These are phyloP conservation scores for Platichthys stellatus DNA, from an alignment of 2,113 vertebrate genomes.

Conservation along the genomic window DNA sequence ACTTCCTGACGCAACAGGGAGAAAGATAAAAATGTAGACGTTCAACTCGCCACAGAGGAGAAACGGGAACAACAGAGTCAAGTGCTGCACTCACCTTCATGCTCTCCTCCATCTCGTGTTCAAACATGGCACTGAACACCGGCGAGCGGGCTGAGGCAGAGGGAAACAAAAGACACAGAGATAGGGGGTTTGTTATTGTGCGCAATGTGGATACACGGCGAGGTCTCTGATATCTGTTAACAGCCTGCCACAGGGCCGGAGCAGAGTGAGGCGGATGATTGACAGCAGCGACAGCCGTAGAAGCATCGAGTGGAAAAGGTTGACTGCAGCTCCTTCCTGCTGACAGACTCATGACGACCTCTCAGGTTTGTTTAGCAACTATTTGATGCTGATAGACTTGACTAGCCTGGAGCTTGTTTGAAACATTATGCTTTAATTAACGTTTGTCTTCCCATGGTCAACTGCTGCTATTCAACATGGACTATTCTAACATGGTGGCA, in stretches of 20 bases:
- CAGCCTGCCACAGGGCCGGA: constrained; percentile 45
- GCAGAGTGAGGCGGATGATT: constrained; percentile 37
- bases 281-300: constrained; percentile 41
- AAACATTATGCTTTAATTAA: constrained; percentile 29
- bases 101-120: constrained; percentile 94
- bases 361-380: constrained; percentile 18
- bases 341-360: constrained; percentile 44
- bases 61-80: constrained; percentile 12
- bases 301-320: constrained; percentile 28
- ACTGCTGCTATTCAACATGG: constrained; percentile 4
- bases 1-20: constrained; percentile 50
- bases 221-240: constrained; percentile 50
- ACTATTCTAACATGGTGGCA: neutral
- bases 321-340: constrained; percentile 4
- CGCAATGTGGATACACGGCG: constrained; percentile 33
- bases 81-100: constrained; percentile 85
- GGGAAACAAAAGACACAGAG: constrained; percentile 24
- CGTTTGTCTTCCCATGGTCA: neutral
- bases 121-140: constrained; percentile 94
- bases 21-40: constrained; percentile 38
- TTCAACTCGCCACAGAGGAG: constrained; percentile 10
- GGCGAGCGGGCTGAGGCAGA: constrained; percentile 85
- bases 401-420: constrained; percentile 17
- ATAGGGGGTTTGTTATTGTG: constrained; percentile 23
- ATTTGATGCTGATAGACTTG: constrained; percentile 5